Evolutionary conservation across 2,888 invertebrate species (phyloP).

Genomic region (Aphidoletes aphidimyza): DNA sequence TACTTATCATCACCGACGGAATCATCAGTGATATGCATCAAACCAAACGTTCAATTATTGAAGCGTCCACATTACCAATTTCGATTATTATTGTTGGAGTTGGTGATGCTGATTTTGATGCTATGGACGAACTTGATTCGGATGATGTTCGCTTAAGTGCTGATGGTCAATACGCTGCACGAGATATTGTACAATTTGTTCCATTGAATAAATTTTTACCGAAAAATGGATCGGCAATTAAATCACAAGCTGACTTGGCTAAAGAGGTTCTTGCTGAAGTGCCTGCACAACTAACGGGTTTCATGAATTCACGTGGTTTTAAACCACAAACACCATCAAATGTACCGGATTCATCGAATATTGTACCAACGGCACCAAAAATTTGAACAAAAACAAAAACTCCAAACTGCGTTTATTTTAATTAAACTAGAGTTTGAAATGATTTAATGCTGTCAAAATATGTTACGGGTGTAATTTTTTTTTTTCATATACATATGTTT

Average conservation of each 20-base stretch:
- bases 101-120: slow-evolving; percentile 37
- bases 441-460: too few species aligned
- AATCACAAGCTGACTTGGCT: slow-evolving; percentile 37
- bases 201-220: slow-evolving; percentile 40
- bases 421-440: too few species aligned
- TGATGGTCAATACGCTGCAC: slow-evolving; percentile 41
- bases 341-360: neutral
- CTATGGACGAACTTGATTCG: slow-evolving; percentile 38
- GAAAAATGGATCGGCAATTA: neutral
- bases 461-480: too few species aligned
- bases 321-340: neutral
- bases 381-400: neutral
- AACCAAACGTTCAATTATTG: slow-evolving; percentile 8
- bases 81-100: slow-evolving; percentile 52
- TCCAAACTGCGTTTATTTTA: too few species aligned
- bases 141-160: slow-evolving; percentile 11
- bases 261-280: slow-evolving; percentile 29
- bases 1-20: slow-evolving; percentile 33
- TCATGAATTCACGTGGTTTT: slow-evolving; percentile 37
- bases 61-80: slow-evolving; percentile 18
- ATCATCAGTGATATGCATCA: slow-evolving; percentile 50
- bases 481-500: too few species aligned
- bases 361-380: neutral
- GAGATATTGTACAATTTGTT: slow-evolving; percentile 51
- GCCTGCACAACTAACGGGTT: slow-evolving; percentile 14